phyloP scores from a whole-genome alignment of 2,797 vertebrate genomes.

The Sebastes kiyomatsui region DNA sequence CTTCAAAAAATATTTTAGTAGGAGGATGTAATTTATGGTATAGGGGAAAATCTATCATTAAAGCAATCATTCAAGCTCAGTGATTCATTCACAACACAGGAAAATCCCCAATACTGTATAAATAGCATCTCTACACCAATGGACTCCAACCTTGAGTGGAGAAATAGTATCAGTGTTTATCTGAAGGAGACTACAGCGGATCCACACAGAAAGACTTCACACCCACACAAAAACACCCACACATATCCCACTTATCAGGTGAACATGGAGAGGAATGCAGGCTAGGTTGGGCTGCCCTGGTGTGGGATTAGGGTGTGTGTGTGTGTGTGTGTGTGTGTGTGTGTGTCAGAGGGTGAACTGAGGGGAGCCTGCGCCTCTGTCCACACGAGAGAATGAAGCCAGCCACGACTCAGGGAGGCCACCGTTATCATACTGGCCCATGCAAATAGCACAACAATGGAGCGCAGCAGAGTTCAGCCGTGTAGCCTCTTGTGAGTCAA shows the following conservation, averaged over 20 bases:
- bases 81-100: neutral
- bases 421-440: slow-evolving; percentile 48
- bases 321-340: neutral
- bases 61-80: neutral
- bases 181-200: neutral
- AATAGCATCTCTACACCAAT: neutral
- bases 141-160: neutral
- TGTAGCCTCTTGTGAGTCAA: slow-evolving; percentile 58
- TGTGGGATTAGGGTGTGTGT: slow-evolving; percentile 1
- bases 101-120: neutral
- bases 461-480: slow-evolving; percentile 26
- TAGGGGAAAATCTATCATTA: neutral
- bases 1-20: neutral
- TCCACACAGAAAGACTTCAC: neutral
- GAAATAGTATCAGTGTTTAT: neutral
- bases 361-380: slow-evolving; percentile 14
- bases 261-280: slow-evolving; percentile 35
- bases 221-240: neutral
- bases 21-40: neutral
- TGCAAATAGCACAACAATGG: slow-evolving; percentile 60
- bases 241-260: slow-evolving; percentile 25
- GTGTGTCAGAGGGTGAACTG: neutral
- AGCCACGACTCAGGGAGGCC: slow-evolving; percentile 28
- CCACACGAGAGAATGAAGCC: slow-evolving; percentile 8
- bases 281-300: neutral